phyloP scores from a whole-genome alignment of 2,113 vertebrate species.

The Salvelinus namaycush region DNA sequence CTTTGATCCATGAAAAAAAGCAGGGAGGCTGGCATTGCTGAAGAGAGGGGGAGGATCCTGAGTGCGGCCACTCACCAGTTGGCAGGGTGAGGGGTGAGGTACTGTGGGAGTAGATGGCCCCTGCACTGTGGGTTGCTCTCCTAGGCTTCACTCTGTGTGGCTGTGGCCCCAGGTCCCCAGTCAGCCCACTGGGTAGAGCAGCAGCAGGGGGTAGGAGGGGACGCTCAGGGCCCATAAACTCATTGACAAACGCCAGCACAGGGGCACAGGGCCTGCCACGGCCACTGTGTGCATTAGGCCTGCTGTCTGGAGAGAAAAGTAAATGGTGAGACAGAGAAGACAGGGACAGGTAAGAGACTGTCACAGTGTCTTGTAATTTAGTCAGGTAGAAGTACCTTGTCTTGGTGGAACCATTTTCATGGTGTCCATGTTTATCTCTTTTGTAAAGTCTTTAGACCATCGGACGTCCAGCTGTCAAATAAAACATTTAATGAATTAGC shows the following conservation, averaged over 20 bases:
- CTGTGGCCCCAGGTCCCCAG: conserved; percentile 61
- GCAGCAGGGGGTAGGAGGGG: conserved; percentile 9
- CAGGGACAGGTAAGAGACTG: background rate
- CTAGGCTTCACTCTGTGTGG: conserved; percentile 59
- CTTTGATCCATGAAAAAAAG: background rate
- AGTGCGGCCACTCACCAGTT: conserved; percentile 36
- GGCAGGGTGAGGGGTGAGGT: conserved; percentile 19
- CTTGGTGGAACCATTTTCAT: conserved; percentile 12
- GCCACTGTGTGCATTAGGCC: conserved; percentile 9
- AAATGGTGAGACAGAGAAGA: background rate
- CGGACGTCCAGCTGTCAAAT: conserved; percentile 48
- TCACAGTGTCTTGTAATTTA: background rate
- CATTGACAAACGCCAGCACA: conserved; percentile 12
- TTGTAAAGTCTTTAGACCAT: conserved; percentile 34
- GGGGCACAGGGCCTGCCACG: conserved; percentile 23
- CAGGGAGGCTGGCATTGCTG: background rate
- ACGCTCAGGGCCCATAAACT: conserved; percentile 9
- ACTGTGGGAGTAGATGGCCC: conserved; percentile 38
- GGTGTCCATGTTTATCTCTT: conserved; percentile 29
- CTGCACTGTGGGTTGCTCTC: conserved; percentile 59
- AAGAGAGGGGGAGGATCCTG: background rate
- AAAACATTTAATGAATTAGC: background rate
- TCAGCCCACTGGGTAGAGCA: conserved; percentile 52
- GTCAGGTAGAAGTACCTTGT: conserved; percentile 60
- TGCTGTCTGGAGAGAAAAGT: conserved; percentile 40